phyloP scores from a whole-genome alignment of 2,888 invertebrate species.

The Serrognathus titanus region DNA sequence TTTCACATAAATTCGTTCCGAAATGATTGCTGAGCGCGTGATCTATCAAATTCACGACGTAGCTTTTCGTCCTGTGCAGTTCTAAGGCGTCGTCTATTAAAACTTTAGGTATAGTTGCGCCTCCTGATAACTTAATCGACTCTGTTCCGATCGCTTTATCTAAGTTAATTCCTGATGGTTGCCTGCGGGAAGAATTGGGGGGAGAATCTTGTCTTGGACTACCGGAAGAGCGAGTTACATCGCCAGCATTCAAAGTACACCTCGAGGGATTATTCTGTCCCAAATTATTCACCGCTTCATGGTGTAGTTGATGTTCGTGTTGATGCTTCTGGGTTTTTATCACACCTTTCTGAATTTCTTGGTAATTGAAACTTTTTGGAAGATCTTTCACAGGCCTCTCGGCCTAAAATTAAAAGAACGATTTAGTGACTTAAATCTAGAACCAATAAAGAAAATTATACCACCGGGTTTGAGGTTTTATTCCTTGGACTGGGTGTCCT shows the following conservation, averaged over 20 bases:
- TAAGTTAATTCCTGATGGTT: slow-evolving; percentile 5
- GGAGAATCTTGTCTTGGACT: background rate
- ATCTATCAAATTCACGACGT: slow-evolving; percentile 50
- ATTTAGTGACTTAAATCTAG: background rate
- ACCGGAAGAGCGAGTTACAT: slow-evolving; percentile 3
- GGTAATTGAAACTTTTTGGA: slow-evolving; percentile 31
- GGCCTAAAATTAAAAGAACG: background rate
- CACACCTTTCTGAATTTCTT: slow-evolving; percentile 28
- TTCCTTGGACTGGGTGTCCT: background rate
- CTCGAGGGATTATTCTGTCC: slow-evolving; percentile 8
- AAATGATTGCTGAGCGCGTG: slow-evolving; percentile 48
- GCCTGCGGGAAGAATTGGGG: slow-evolving; percentile 7
- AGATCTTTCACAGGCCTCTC: slow-evolving; percentile 14
- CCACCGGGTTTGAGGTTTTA: no score
- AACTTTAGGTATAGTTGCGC: slow-evolving; percentile 9
- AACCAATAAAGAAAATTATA: background rate
- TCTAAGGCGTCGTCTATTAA: slow-evolving; percentile 40
- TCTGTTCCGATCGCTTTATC: slow-evolving; percentile 15
- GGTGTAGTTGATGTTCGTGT: slow-evolving; percentile 6
- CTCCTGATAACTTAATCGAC: slow-evolving; percentile 17
- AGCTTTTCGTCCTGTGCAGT: slow-evolving; percentile 48
- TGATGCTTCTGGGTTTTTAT: slow-evolving; percentile 13
- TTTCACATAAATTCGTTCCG: slow-evolving; percentile 36
- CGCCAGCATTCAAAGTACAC: slow-evolving; percentile 1
- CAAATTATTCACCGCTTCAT: background rate